Evolutionary conservation across 2,888 invertebrate genomes (phyloP).

Genomic region (Amphipyra tragopoginis): DNA sequence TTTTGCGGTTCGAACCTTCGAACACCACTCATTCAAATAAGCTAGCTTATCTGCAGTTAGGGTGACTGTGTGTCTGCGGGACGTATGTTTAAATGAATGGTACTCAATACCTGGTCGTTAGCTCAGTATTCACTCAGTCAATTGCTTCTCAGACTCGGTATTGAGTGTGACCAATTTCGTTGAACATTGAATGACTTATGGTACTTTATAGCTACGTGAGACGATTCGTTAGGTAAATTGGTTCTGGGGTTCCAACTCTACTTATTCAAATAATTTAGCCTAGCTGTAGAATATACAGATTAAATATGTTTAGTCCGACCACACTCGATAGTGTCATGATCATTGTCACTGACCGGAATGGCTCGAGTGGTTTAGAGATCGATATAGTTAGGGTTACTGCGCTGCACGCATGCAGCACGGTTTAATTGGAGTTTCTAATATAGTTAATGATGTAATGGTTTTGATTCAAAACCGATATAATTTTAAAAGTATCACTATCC

Average conservation of each 20-base stretch:
- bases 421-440: too few relatives aligned
- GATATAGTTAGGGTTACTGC: constrained; percentile 13
- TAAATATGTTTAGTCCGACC: constrained; percentile 15
- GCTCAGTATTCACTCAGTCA: constrained; percentile 23
- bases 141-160: constrained; percentile 12
- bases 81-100: constrained; percentile 36
- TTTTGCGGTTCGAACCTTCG: constrained; percentile 70
- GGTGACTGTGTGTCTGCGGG: constrained; percentile 39
- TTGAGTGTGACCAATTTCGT: constrained; percentile 33
- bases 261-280: not conserved
- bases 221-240: too few relatives aligned
- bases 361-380: constrained; percentile 17
- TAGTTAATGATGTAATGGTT: too few relatives aligned
- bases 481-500: too few relatives aligned
- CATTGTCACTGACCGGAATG: constrained; percentile 27
- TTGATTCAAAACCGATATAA: too few relatives aligned
- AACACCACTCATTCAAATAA: constrained; percentile 73
- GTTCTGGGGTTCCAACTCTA: not conserved
- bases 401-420: not conserved
- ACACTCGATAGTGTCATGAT: constrained; percentile 25
- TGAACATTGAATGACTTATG: constrained; percentile 4
- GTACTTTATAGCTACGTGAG: too few relatives aligned
- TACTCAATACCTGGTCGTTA: constrained; percentile 38
- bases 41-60: constrained; percentile 65
- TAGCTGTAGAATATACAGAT: not conserved